Conservation (phyloP, 2,113 vertebrate genomes). For the Plestiodon gilberti region DNA sequence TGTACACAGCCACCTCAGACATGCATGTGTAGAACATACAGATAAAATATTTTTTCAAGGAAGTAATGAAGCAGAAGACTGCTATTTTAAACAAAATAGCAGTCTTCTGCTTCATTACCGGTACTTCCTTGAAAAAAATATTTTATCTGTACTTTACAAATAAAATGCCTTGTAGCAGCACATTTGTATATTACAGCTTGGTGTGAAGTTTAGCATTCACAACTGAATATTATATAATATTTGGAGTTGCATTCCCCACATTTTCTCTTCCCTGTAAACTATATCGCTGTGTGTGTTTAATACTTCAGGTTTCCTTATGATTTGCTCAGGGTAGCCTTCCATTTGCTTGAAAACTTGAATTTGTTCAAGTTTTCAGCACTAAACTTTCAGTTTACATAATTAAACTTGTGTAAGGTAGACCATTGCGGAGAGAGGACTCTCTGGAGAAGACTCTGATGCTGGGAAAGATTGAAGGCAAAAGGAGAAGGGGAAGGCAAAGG, state of each 20-base stretch:
- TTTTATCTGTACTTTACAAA: background rate
- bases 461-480: no score
- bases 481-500: no score
- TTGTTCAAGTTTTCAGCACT: conserved; percentile 12
- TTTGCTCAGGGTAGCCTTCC: background rate
- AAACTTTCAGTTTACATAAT: background rate
- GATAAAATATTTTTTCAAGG: no score
- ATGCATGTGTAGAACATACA: background rate
- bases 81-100: no score
- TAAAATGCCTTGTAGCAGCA: background rate
- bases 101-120: background rate
- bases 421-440: no score
- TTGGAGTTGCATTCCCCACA: background rate
- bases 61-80: no score
- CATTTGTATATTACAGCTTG: background rate
- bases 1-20: background rate
- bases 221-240: background rate
- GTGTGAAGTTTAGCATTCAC: background rate
- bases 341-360: background rate
- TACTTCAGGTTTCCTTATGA: background rate
- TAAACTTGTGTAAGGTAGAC: background rate
- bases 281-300: background rate
- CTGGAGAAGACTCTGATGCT: no score
- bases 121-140: background rate
- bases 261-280: background rate